Conservation (phyloP, 2,888 invertebrate genomes). For the Pseudococcus viburni region DNA sequence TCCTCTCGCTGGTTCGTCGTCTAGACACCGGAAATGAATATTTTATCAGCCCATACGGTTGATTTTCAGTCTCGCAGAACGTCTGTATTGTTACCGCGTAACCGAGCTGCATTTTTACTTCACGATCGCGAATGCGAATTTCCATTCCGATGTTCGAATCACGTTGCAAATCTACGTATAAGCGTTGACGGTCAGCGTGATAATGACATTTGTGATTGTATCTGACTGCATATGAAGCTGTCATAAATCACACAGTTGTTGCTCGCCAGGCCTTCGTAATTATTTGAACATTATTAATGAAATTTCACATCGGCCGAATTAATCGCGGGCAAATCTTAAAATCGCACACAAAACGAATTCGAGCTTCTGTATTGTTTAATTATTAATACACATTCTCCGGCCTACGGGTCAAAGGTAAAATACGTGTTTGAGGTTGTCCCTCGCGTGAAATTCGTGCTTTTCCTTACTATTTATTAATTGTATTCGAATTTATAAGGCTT, state of each 20-base stretch:
- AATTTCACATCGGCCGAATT: not conserved
- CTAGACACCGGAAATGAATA: slow-evolving; percentile 49
- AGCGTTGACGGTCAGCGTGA: not conserved
- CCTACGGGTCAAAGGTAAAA: too few species aligned
- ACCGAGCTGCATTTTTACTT: not conserved
- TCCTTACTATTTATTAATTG: too few species aligned
- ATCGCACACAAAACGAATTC: not conserved
- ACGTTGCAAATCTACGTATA: not conserved
- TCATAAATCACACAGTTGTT: not conserved
- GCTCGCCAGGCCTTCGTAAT: not conserved
- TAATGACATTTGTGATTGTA: slow-evolving; percentile 19
- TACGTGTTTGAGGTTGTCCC: too few species aligned
- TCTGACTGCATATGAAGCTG: not conserved
- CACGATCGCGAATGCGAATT: slow-evolving; percentile 44
- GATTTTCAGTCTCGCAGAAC: slow-evolving; percentile 8
- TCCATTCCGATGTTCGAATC: not conserved
- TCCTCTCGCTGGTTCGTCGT: not conserved
- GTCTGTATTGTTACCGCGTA: not conserved
- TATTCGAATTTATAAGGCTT: too few species aligned
- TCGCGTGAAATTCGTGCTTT: too few species aligned
- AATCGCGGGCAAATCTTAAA: not conserved
- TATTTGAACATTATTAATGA: not conserved
- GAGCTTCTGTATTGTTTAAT: not conserved
- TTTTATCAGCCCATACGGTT: not conserved
- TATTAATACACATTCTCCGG: not conserved